These are phyloP conservation scores for Trematomus loennbergii DNA, from an alignment of 2,113 vertebrate species.

Conservation along the genomic window DNA sequence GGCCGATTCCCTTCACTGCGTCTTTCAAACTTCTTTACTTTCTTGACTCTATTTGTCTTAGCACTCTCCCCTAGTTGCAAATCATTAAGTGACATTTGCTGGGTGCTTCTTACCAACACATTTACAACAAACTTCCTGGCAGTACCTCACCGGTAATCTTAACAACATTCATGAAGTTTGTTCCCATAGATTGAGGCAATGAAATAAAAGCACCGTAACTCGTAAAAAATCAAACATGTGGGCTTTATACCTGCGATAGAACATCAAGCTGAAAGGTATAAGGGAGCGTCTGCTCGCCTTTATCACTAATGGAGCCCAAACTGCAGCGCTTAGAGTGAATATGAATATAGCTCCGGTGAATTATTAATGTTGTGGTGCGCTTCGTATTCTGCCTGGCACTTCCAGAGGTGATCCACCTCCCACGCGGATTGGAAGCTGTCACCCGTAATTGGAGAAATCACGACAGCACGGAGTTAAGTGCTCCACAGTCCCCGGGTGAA, in stretches of 20 bases:
- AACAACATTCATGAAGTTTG: constrained; percentile 62
- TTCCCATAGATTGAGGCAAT: constrained; percentile 32
- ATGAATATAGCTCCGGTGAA: constrained; percentile 80
- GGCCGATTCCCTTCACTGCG: constrained; percentile 29
- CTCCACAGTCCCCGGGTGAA: constrained; percentile 79
- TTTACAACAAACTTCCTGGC: constrained; percentile 36
- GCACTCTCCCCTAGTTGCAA: not conserved
- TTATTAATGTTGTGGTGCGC: constrained; percentile 83
- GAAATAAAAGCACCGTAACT: constrained; percentile 65
- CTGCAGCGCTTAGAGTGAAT: constrained; percentile 81
- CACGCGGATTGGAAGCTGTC: constrained; percentile 82
- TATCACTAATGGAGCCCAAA: constrained; percentile 84
- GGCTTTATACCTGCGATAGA: constrained; percentile 68
- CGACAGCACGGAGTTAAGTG: constrained; percentile 84
- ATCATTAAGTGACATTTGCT: not conserved
- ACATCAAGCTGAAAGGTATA: constrained; percentile 72
- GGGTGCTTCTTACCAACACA: constrained; percentile 11
- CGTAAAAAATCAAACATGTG: constrained; percentile 65
- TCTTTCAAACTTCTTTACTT: constrained; percentile 34
- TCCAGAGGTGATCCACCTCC: constrained; percentile 83
- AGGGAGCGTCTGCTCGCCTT: constrained; percentile 74
- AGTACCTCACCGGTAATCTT: constrained; percentile 23
- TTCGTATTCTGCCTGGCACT: constrained; percentile 82
- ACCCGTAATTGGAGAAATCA: constrained; percentile 85
- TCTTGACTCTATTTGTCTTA: constrained; percentile 12